phyloP scores from a whole-genome alignment of 2,888 invertebrate species.

The Digitonthophagus gazella region DNA sequence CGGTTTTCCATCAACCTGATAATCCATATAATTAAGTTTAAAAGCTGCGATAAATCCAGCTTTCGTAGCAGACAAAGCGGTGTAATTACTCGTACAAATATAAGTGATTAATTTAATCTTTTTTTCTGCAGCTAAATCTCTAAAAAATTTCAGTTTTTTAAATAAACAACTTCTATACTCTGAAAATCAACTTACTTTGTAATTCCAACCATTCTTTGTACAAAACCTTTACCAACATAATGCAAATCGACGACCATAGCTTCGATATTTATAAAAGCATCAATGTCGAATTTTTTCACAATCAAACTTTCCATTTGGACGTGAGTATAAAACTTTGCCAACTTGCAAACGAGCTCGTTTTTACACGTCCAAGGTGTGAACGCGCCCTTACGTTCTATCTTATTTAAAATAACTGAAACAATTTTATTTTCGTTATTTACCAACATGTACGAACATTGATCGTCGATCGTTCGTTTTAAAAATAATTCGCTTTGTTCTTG shows the following conservation, averaged over 20 bases:
- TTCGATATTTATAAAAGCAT: neutral
- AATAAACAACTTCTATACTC: too few relatives aligned
- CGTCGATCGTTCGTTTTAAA: neutral
- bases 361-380: neutral
- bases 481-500: neutral
- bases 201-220: neutral
- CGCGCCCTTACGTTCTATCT: neutral
- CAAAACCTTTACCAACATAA: neutral
- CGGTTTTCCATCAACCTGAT: slow-evolving; percentile 57
- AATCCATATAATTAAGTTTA: slow-evolving; percentile 63
- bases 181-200: neutral
- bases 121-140: neutral
- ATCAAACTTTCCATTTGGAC: neutral
- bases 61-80: neutral
- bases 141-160: too few relatives aligned
- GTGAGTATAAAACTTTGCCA: neutral
- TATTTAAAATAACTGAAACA: neutral
- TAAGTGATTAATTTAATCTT: neutral
- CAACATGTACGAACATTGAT: neutral
- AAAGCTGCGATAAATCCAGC: slow-evolving; percentile 43
- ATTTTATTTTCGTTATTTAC: neutral
- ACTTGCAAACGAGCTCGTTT: neutral
- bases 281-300: neutral
- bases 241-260: neutral
- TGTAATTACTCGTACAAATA: neutral